Conservation (phyloP, 53 echinoderm and acorn worm species). For the Astropecten irregularis region DNA sequence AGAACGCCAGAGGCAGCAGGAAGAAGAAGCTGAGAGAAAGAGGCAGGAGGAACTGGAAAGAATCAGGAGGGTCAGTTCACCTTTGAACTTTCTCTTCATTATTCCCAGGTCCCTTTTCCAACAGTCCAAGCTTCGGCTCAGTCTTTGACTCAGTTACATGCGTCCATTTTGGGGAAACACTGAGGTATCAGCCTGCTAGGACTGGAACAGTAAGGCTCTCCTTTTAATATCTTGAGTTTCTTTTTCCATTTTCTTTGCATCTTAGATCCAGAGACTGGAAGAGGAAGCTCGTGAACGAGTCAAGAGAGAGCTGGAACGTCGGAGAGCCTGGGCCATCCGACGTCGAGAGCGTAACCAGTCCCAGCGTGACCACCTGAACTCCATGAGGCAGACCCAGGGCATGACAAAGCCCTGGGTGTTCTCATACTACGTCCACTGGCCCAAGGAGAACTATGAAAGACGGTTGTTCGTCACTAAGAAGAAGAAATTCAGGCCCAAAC, state of each 20-base stretch:
- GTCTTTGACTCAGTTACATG: too few relatives aligned
- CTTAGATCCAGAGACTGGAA: slow-evolving; percentile 79
- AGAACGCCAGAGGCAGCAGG: slow-evolving; percentile 57
- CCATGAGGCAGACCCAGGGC: slow-evolving; percentile 84
- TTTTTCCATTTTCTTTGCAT: not conserved
- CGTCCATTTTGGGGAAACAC: too few relatives aligned
- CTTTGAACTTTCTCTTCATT: too few relatives aligned
- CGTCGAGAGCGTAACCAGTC: slow-evolving; percentile 79
- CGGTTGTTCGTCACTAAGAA: slow-evolving; percentile 74
- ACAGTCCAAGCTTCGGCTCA: too few relatives aligned
- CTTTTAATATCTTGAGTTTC: too few relatives aligned
- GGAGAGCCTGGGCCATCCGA: slow-evolving; percentile 64
- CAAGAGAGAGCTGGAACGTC: slow-evolving; percentile 63
- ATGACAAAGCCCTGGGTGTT: slow-evolving; percentile 94
- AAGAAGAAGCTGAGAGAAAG: slow-evolving; percentile 68
- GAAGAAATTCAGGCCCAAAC: slow-evolving; percentile 63
- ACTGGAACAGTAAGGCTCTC: too few relatives aligned
- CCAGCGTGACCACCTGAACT: slow-evolving; percentile 76
- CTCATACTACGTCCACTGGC: slow-evolving; percentile 96
- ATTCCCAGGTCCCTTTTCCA: too few relatives aligned
- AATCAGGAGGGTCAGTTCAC: slow-evolving; percentile 62
- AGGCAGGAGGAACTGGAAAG: slow-evolving; percentile 72
- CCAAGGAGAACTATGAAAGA: slow-evolving; percentile 85
- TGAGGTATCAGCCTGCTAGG: too few relatives aligned
- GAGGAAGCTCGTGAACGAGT: slow-evolving; percentile 87